Base-by-base conservation (phyloP, 1,140 invertebrate species). In the Eufriesea mexicana region DNA sequence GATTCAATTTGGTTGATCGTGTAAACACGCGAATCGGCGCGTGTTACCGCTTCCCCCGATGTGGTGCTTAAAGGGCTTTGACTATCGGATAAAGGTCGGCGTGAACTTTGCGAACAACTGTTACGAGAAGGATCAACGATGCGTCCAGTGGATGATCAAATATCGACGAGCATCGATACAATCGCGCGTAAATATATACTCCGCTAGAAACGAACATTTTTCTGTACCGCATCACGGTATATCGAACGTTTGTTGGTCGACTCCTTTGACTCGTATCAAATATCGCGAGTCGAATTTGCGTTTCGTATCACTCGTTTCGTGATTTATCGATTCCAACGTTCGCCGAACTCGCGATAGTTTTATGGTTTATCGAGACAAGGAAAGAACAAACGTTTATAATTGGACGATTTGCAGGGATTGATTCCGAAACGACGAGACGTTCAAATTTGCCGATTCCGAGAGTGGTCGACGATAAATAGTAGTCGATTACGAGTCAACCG, bases 51-150 rank as follows among this genome's bases (percentile, higher is more conserved):
- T 62, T 20, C 6, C 25, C 57, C 51, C 59, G 61, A 84, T 86
- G 14, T 74, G 73, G 78, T 78, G 68, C 14, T 59, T 47, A 74
- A 84, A 73, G 78, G 62, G 59, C 73, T 87, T 87, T 81, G 77
- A 84, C 78, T 61, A 73, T 0, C 35, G 61, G 14, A 70, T 54
- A 55, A 71, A 77, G 75, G 55, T 54, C 16, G 10, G 28, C 2
- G 25, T 54, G 75, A 78, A 77, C 35, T 83, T 71, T 64, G 28
- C 16, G 28, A 62, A 42, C 45, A 8, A 20, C 14, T 16, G 12
- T 25, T 35, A 42, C 9, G n/a, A 47, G 25, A 25, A 10, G 12
- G 14, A 23, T 59, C 57, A n/a, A 28, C 70, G 57, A 20, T 61
- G 45, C 47, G 23, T 61, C 20, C 28, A 49, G 12, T 8, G 28